Conservation (phyloP, 2,113 vertebrate genomes). For the Ictalurus punctatus region DNA sequence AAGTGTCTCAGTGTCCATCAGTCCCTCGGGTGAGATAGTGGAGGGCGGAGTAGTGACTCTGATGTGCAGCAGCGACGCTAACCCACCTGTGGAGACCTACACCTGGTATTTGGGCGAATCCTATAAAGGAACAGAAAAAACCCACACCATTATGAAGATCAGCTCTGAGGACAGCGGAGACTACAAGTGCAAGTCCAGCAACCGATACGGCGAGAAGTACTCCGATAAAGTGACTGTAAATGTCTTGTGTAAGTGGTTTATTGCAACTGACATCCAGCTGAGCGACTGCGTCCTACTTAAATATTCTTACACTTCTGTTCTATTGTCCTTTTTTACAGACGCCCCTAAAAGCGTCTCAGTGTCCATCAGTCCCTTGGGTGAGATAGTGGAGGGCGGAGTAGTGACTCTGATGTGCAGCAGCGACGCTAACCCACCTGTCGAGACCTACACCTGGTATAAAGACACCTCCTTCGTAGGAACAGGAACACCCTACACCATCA, state of each 20-base stretch:
- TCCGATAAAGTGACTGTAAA: no score
- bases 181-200: no score
- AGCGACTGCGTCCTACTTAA: no score
- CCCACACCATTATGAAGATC: no score
- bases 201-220: no score
- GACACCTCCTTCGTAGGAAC: neutral
- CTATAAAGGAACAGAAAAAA: no score
- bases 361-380: neutral
- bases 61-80: neutral
- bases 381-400: no score
- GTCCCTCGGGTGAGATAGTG: neutral
- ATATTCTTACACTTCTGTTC: no score
- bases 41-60: neutral
- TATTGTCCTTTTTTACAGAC: neutral
- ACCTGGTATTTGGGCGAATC: no score
- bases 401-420: neutral
- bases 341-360: neutral
- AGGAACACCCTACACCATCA: neutral
- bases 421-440: neutral
- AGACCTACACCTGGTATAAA: neutral
- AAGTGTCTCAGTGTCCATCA: neutral
- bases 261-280: no score
- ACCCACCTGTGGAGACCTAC: neutral
- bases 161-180: no score
- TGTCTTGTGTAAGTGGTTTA: no score